Conservation (phyloP, 2,113 vertebrate species). For the Piaya cayana region DNA sequence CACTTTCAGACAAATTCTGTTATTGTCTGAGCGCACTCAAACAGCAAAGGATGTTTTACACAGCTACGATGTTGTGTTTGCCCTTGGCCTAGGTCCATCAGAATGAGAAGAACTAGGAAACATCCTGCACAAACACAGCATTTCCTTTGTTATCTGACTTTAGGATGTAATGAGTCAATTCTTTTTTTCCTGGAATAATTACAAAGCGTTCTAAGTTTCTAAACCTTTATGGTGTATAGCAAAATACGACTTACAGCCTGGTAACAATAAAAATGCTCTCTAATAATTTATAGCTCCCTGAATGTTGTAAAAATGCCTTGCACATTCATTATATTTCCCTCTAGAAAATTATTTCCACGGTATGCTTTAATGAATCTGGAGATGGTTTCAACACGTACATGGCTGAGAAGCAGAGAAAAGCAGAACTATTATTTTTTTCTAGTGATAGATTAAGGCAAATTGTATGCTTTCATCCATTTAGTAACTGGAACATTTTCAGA, state of each 20-base stretch:
- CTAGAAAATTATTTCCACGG: neutral
- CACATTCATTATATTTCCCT: neutral
- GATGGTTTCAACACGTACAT: neutral
- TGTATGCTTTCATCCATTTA: neutral
- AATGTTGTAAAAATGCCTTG: neutral
- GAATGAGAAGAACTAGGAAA: constrained; percentile 44
- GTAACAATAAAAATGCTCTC: constrained; percentile 36
- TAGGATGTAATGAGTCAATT: constrained; percentile 1
- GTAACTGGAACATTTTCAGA: neutral
- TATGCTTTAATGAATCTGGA: constrained; percentile 1
- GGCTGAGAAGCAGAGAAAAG: neutral
- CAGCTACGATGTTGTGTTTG: constrained; percentile 9
- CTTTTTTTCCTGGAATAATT: constrained; percentile 60
- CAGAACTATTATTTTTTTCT: neutral
- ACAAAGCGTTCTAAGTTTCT: constrained; percentile 44
- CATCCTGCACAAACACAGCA: constrained; percentile 25
- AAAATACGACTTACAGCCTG: constrained; percentile 30
- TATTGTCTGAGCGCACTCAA: constrained; percentile 32
- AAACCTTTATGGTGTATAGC: constrained; percentile 31
- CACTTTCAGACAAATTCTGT: neutral
- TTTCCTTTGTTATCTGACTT: constrained; percentile 38
- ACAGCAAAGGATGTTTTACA: neutral
- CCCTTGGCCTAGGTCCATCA: constrained; percentile 42
- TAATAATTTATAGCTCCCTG: constrained; percentile 13
- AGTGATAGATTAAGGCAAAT: neutral